Base-by-base conservation (phyloP, 2,113 vertebrate species). In the Archocentrus centrarchus region DNA sequence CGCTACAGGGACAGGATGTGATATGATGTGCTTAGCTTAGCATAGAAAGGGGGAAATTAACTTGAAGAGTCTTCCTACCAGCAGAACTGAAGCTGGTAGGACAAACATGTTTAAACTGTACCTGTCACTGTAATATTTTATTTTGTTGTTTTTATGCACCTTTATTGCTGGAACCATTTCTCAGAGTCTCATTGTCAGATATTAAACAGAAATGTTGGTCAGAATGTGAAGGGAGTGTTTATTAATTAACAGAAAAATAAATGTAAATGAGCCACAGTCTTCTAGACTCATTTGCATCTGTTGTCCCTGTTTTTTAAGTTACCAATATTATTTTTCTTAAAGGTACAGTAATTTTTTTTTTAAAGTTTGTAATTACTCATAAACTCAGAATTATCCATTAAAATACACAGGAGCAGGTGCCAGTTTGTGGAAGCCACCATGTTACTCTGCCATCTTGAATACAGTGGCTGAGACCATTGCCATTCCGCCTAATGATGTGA, bases 21-120 rank as follows among this genome's bases (percentile, higher is more conserved):
- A 73, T 73, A 11, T 53, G 44, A 73, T 73, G 60, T 37, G 66
- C 59, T 78, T 66, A 86, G 61, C 50, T 82, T 76, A 77, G 75
- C 61, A n/a, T 55, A 14, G 70, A 73, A 73, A 53, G 66, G 9
- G 11, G 17, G 8, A 17, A 73, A 73, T 13, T 32, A 73, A 32
- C 66, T 11, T 73, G 44, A 73, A 53, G 44, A 73, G 27, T 32
- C 44, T 6, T 73, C 44, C 66, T 53, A 53, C 66, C 50, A 53
- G 15, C 47, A 50, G 3, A 15, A 44, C 41, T 44, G 41, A 5
- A 14, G 44, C 44, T 41, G 39, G 39, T 11, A 41, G 39, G 39
- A 41, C 32, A 35, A 35, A 35, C 32, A 35, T 35, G 64, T 24
- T 50, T 22, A 70, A 50, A 44, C 41, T 50, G 41, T 30, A 15